These are phyloP conservation scores for Rhodinocichla rosea DNA, from an alignment of 2,113 vertebrate genomes.

Conservation along the genomic window DNA sequence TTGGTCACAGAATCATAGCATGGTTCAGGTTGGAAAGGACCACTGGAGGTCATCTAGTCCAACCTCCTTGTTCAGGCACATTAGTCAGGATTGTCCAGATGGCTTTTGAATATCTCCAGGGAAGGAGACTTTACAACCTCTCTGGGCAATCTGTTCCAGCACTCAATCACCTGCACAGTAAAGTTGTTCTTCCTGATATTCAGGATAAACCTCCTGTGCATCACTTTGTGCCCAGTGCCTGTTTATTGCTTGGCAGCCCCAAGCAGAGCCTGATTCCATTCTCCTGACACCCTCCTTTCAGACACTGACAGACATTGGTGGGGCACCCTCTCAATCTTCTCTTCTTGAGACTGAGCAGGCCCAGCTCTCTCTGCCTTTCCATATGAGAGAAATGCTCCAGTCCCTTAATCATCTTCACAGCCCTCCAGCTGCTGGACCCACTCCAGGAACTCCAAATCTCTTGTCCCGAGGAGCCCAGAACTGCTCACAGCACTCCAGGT, in stretches of 20 bases:
- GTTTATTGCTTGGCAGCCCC: background rate
- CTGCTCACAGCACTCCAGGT: accelerated
- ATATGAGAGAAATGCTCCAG: background rate
- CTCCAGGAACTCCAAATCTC: accelerated
- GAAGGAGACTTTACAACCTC: background rate
- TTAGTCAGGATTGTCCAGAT: background rate
- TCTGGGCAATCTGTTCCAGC: background rate
- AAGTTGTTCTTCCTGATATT: background rate
- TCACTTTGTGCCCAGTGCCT: background rate
- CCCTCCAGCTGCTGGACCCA: background rate
- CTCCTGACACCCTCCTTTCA: background rate
- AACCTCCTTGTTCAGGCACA: background rate
- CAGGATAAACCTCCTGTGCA: background rate
- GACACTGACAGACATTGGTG: background rate
- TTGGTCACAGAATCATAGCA: background rate
- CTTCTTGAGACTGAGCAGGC: background rate
- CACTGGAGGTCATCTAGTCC: background rate
- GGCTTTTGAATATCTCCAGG: background rate
- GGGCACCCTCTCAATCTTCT: background rate
- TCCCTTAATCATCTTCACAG: background rate
- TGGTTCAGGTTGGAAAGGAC: background rate
- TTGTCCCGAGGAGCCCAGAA: background rate
- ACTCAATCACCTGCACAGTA: background rate
- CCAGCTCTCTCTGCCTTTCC: background rate
- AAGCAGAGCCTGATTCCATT: background rate